phyloP scores from a whole-genome alignment of 2,113 vertebrate genomes.

The Oreotrochilus melanogaster region DNA sequence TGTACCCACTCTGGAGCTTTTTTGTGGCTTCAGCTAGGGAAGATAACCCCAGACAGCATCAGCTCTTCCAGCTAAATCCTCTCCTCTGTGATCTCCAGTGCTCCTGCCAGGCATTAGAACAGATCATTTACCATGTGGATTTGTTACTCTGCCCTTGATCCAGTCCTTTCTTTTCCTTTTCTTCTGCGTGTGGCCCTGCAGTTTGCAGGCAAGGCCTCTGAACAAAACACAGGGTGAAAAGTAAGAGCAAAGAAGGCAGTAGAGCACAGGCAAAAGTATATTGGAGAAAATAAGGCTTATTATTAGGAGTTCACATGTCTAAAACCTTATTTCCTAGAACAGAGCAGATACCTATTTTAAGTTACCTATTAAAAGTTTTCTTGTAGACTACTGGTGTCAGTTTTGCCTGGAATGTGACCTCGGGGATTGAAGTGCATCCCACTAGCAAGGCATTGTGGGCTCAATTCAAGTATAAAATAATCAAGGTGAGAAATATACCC shows the following conservation, averaged over 20 bases:
- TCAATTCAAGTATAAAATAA: background rate
- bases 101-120: background rate
- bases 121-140: background rate
- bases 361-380: background rate
- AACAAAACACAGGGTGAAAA: background rate
- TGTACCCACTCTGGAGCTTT: background rate
- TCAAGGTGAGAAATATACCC: background rate
- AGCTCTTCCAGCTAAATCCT: background rate
- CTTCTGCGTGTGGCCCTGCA: background rate
- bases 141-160: background rate
- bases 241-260: background rate
- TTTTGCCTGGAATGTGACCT: background rate
- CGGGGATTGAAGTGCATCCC: background rate
- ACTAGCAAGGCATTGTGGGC: background rate
- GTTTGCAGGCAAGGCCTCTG: background rate
- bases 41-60: background rate
- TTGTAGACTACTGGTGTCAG: background rate
- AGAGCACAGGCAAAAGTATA: background rate
- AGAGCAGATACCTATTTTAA: background rate
- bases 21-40: background rate
- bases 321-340: background rate
- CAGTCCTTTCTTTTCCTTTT: background rate
- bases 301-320: background rate
- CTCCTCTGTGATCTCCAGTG: background rate
- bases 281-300: background rate